A percentile compares a stretch with the other conserved stretches of the same genome.
These are phyloP conservation scores for Tenodera sinensis DNA, from an alignment of 2,888 invertebrate genomes.

Conservation along the genomic window DNA sequence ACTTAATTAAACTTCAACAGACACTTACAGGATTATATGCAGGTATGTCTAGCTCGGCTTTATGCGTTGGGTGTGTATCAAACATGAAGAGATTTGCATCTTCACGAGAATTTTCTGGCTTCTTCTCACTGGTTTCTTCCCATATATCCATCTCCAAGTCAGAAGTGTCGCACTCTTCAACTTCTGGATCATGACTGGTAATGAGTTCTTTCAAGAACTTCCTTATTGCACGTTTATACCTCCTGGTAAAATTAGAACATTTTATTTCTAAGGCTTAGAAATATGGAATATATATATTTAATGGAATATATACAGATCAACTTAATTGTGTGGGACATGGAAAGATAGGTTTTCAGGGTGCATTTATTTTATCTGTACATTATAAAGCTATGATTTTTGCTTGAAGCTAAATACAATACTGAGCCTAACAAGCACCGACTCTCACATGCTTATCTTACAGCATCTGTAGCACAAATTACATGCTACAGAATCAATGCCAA, in stretches of 20 bases:
- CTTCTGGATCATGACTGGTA: slow-evolving; percentile 16
- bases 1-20: background rate
- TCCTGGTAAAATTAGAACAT: slow-evolving; percentile 32
- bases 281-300: no score
- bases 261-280: no score
- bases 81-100: slow-evolving; percentile 43
- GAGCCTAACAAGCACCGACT: no score
- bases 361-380: no score
- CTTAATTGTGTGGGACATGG: no score
- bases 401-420: no score
- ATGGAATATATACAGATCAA: no score
- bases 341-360: no score
- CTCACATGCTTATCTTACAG: no score
- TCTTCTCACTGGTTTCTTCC: slow-evolving; percentile 34
- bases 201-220: slow-evolving; percentile 26
- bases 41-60: slow-evolving; percentile 42
- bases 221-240: slow-evolving; percentile 20
- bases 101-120: slow-evolving; percentile 14
- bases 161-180: slow-evolving; percentile 34
- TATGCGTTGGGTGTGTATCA: slow-evolving; percentile 47
- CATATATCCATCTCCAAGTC: slow-evolving; percentile 40
- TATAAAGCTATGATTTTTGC: no score
- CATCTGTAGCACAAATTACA: no score
- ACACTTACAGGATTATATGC: slow-evolving; percentile 44
- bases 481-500: no score